A percentile compares a stretch with the other conserved stretches of the same genome.
These are phyloP conservation scores for Heliconius himera DNA, from an alignment of 1,140 invertebrate species.

Conservation along the genomic window DNA sequence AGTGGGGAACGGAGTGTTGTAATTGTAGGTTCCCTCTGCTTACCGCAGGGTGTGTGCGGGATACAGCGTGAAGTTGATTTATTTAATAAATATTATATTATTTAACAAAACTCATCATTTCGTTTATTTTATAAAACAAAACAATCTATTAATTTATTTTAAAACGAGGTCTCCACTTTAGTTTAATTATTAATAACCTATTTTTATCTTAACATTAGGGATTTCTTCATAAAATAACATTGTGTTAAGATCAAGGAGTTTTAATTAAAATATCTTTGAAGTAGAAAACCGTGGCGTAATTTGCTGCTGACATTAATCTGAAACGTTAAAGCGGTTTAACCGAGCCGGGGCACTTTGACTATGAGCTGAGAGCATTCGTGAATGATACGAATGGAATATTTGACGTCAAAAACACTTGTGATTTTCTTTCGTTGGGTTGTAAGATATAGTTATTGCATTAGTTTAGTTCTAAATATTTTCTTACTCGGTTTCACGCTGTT, in stretches of 20 bases:
- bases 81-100: too few relatives aligned
- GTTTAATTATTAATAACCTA: neutral
- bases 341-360: constrained; percentile 17
- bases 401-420: constrained; percentile 16
- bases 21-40: too few relatives aligned
- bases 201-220: constrained; percentile 9
- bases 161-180: too few relatives aligned
- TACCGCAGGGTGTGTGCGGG: too few relatives aligned
- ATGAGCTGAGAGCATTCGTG: constrained; percentile 10
- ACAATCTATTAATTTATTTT: too few relatives aligned
- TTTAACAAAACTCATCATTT: too few relatives aligned
- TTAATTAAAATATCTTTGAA: constrained; percentile 34
- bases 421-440: neutral
- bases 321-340: constrained; percentile 25
- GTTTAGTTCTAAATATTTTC: neutral
- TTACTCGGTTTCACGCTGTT: neutral
- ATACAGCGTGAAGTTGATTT: too few relatives aligned
- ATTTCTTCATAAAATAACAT: constrained; percentile 13
- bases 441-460: neutral
- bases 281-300: constrained; percentile 29
- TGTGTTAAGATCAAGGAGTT: constrained; percentile 1
- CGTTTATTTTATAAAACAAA: too few relatives aligned
- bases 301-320: constrained; percentile 38
- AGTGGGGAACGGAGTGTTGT: too few relatives aligned
- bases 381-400: constrained; percentile 21